Conservation (phyloP, 2,797 vertebrate genomes). For the Enteromius radiatus region DNA sequence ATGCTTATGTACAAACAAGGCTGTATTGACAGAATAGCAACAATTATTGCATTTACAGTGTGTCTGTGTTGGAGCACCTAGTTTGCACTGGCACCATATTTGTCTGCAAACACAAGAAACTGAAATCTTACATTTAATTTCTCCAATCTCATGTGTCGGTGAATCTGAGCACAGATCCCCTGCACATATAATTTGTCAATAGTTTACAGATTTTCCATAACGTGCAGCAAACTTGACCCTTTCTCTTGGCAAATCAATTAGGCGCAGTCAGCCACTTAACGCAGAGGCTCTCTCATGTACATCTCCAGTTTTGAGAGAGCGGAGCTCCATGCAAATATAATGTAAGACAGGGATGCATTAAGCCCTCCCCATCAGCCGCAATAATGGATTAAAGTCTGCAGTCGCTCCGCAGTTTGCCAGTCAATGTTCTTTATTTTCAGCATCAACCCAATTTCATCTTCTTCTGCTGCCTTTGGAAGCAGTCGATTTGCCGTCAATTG, state of each 20-base stretch:
- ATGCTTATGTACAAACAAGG: not conserved
- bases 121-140: conserved; percentile 14
- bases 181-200: conserved; percentile 27
- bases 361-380: conserved; percentile 85
- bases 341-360: conserved; percentile 85
- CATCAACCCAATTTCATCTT: conserved; percentile 77
- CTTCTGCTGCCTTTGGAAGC: conserved; percentile 78
- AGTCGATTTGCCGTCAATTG: conserved; percentile 90
- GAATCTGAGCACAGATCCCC: not conserved
- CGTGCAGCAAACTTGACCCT: conserved; percentile 57
- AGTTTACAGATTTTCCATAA: conserved; percentile 49
- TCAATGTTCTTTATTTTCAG: conserved; percentile 90
- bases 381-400: conserved; percentile 91
- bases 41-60: not conserved
- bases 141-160: not conserved
- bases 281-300: conserved; percentile 67
- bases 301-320: conserved; percentile 63
- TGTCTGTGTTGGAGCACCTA: not conserved
- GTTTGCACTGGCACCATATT: not conserved
- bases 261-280: conserved; percentile 67
- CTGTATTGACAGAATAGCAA: not conserved
- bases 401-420: conserved; percentile 83
- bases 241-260: conserved; percentile 65
- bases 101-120: conserved; percentile 2
- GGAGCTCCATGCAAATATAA: conserved; percentile 73